Conservation (phyloP, 2,113 vertebrate species). For the Calyptommatus sinebrachiatus region DNA sequence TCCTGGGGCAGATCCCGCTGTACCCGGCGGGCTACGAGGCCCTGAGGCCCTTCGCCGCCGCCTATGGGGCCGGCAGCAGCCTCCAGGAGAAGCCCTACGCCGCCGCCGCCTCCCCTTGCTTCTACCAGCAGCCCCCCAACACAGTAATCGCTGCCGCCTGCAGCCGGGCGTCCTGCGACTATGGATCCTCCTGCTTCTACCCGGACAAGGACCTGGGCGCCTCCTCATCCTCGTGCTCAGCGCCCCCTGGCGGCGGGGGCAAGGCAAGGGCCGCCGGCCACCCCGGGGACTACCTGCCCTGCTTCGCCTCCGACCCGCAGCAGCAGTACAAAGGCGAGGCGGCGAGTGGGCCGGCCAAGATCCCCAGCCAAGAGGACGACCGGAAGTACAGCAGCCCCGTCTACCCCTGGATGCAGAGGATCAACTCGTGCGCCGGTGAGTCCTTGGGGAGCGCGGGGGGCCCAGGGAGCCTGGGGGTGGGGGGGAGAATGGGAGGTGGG, state of each 20-base stretch:
- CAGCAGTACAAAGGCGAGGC: conserved; percentile 68
- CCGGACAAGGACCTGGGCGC: conserved; percentile 79
- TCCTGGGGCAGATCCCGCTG: conserved; percentile 77
- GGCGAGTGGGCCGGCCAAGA: conserved; percentile 73
- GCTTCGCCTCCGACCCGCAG: conserved; percentile 76
- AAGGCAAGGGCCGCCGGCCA: conserved; percentile 73
- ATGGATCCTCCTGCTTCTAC: conserved; percentile 82
- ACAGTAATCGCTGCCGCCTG: conserved; percentile 73
- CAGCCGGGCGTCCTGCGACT: conserved; percentile 79
- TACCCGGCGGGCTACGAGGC: conserved; percentile 79
- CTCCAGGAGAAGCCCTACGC: conserved; percentile 80
- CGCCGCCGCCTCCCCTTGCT: conserved; percentile 68
- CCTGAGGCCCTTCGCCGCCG: conserved; percentile 81
- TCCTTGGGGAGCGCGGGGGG: conserved; percentile 39
- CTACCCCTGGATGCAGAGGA: conserved; percentile 85
- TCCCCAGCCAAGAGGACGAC: conserved; percentile 78
- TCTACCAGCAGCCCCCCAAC: conserved; percentile 80
- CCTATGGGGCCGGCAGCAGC: conserved; percentile 77
- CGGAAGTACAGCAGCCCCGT: conserved; percentile 83
- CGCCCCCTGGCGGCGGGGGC: conserved; percentile 68
- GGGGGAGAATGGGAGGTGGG: too few relatives aligned
- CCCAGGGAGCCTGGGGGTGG: neutral
- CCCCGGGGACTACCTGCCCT: conserved; percentile 74
- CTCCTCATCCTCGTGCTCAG: conserved; percentile 50
- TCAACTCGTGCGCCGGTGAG: conserved; percentile 83